Evolutionary conservation across 2,888 invertebrate species (phyloP).

Genomic region (Volucella inanis): DNA sequence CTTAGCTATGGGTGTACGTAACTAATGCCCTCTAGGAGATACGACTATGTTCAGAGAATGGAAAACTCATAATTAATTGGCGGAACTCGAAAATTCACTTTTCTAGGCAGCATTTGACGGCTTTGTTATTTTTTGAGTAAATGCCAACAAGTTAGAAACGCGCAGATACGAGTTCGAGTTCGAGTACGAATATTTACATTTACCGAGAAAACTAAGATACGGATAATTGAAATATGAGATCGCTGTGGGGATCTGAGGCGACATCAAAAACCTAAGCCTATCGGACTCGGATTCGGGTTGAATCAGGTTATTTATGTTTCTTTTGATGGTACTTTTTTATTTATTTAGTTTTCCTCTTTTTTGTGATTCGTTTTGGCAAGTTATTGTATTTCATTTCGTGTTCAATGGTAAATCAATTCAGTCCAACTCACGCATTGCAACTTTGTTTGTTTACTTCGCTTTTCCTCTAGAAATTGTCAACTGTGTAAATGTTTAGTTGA

Average conservation of each 20-base stretch:
- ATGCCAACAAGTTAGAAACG: constrained; percentile 13
- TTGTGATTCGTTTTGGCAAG: constrained; percentile 15
- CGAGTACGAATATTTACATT: not conserved
- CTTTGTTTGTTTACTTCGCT: not conserved
- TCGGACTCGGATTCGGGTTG: constrained; percentile 36
- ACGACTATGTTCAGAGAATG: constrained; percentile 5
- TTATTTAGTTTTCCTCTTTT: not conserved
- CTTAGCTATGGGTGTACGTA: constrained; percentile 36
- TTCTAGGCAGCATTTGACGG: constrained; percentile 4
- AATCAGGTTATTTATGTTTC: constrained; percentile 34
- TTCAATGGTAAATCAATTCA: constrained; percentile 27
- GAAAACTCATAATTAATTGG: constrained; percentile 33
- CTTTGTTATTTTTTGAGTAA: constrained; percentile 10
- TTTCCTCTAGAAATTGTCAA: not conserved
- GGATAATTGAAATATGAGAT: constrained; percentile 42
- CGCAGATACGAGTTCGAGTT: not conserved
- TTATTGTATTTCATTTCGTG: constrained; percentile 25
- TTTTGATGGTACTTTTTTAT: constrained; percentile 1
- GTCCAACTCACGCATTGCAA: not conserved
- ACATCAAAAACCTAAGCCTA: not conserved
- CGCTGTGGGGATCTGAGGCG: constrained; percentile 31
- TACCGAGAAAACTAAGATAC: constrained; percentile 29
- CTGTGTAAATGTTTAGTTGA: not conserved
- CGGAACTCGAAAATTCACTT: constrained; percentile 27
- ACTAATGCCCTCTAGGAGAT: constrained; percentile 20